Conservation (phyloP, 2,888 invertebrate species). For the Leucoma salicis region DNA sequence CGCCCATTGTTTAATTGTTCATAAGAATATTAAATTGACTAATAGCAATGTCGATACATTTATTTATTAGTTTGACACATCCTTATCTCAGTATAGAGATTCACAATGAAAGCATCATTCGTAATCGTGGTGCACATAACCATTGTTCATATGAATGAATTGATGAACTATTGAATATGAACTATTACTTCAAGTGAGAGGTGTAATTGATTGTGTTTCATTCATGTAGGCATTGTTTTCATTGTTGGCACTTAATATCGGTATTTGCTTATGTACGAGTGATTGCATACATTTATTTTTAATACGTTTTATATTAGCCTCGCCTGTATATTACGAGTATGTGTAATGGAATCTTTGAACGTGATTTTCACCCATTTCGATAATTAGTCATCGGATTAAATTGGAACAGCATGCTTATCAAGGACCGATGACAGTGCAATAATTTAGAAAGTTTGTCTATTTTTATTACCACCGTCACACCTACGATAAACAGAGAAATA, state of each 20-base stretch:
- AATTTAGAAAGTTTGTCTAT: too few relatives aligned
- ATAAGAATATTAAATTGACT: too few relatives aligned
- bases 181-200: slow-evolving; percentile 39
- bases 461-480: too few relatives aligned
- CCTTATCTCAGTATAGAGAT: slow-evolving; percentile 43
- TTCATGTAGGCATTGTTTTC: slow-evolving; percentile 34
- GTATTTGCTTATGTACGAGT: slow-evolving; percentile 15
- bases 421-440: too few relatives aligned
- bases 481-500: too few relatives aligned
- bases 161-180: slow-evolving; percentile 27
- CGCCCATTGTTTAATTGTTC: too few relatives aligned
- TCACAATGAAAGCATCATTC: slow-evolving; percentile 42
- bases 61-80: slow-evolving; percentile 47
- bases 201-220: slow-evolving; percentile 38
- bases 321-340: too few relatives aligned
- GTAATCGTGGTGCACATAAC: slow-evolving; percentile 42
- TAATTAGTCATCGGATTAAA: too few relatives aligned
- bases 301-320: too few relatives aligned
- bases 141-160: slow-evolving; percentile 30
- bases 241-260: slow-evolving; percentile 22
- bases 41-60: slow-evolving; percentile 48
- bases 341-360: too few relatives aligned
- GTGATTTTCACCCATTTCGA: too few relatives aligned
- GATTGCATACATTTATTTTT: slow-evolving; percentile 12
- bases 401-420: too few relatives aligned